phyloP scores from a whole-genome alignment of 2,888 invertebrate genomes.

The Tolmerus cingulatus region DNA sequence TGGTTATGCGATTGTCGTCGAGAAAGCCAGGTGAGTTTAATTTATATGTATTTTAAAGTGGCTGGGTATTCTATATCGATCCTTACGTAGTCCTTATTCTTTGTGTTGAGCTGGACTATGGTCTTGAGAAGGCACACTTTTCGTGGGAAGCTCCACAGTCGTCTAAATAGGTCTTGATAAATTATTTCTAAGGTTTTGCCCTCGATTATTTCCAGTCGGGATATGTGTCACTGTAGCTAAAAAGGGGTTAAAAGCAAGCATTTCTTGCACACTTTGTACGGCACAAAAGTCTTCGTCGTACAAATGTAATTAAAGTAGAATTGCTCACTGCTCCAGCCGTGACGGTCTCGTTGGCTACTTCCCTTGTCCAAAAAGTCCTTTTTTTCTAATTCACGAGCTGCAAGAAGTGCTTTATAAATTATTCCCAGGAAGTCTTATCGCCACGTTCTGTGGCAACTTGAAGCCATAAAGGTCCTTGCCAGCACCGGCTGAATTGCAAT shows the following conservation, averaged over 20 bases:
- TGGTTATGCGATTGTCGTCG: not conserved
- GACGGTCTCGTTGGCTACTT: not conserved
- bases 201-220: not conserved
- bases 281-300: not conserved
- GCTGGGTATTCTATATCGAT: too few relatives aligned
- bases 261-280: not conserved
- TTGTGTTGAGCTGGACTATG: not conserved
- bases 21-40: too few relatives aligned
- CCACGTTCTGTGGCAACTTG: not conserved
- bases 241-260: not conserved
- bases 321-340: not conserved
- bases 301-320: not conserved
- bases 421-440: not conserved
- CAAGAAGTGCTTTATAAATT: not conserved
- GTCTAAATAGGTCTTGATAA: not conserved
- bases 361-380: not conserved
- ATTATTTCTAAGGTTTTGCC: not conserved
- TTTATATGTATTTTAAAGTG: too few relatives aligned
- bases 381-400: not conserved
- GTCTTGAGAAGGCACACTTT: not conserved
- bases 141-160: not conserved
- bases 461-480: not conserved
- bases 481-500: not conserved
- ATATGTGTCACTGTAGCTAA: not conserved
- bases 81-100: too few relatives aligned